These are phyloP conservation scores for Saccopteryx leptura DNA, from an alignment of 2,113 vertebrate genomes.

Conservation along the genomic window DNA sequence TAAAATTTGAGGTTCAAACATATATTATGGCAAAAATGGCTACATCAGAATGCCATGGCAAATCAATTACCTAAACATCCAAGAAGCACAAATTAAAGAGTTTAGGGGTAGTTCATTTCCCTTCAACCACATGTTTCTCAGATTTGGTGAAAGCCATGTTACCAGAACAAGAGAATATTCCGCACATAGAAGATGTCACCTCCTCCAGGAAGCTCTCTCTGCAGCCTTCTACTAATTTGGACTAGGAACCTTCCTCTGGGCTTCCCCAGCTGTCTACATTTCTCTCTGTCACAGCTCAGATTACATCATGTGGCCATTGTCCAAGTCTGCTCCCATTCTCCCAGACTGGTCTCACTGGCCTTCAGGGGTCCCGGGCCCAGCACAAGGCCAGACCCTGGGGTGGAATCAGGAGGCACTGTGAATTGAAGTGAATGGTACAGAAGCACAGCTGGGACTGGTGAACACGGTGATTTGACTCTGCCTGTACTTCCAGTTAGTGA, in stretches of 20 bases:
- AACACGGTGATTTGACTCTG: background rate
- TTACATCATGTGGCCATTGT: background rate
- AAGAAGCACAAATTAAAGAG: background rate
- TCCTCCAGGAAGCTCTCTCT: conserved; percentile 35
- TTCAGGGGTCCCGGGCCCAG: background rate
- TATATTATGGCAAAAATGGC: background rate
- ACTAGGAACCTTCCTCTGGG: background rate
- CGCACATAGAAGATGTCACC: background rate
- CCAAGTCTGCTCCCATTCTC: background rate
- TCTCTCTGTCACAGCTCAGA: background rate
- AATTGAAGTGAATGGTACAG: background rate
- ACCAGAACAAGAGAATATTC: conserved; percentile 11
- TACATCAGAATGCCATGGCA: background rate
- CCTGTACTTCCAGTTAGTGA: background rate
- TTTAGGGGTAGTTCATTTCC: background rate
- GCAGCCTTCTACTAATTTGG: background rate
- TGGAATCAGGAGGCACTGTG: background rate
- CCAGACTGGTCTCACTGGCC: background rate
- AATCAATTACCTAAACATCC: background rate
- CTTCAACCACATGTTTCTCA: background rate
- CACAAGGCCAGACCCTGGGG: background rate
- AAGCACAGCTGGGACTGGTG: background rate
- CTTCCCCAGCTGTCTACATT: background rate
- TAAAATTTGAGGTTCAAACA: background rate
- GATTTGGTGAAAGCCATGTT: conserved; percentile 5